Percentiles rank a stretch among this genome's conserved stretches.
phyloP scores from a whole-genome alignment of 2,797 vertebrate genomes.

The Anguilla anguilla region DNA sequence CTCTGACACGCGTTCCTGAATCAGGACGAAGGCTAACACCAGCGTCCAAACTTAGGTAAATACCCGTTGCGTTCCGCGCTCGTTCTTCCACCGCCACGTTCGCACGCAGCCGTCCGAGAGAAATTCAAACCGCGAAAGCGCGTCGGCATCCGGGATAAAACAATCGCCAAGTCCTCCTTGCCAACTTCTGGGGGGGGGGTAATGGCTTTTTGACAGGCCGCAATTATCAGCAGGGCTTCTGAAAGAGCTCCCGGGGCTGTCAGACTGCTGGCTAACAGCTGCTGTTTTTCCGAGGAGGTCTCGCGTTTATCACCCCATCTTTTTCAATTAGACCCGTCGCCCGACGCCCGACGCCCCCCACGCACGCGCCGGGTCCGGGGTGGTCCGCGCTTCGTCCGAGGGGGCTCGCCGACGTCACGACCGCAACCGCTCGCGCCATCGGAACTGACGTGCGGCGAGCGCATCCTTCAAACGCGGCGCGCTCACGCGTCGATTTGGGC shows the following conservation, averaged over 20 bases:
- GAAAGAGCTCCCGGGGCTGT: conserved; percentile 27
- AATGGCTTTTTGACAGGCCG: conserved; percentile 37
- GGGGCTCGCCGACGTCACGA: too few species aligned
- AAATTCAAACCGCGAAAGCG: background rate
- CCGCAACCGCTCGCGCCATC: conserved; percentile 16
- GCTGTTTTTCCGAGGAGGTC: conserved; percentile 24
- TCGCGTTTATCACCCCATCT: conserved; percentile 29
- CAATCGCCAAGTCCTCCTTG: background rate
- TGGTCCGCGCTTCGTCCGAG: background rate
- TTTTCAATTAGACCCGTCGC: conserved; percentile 35
- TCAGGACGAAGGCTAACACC: background rate
- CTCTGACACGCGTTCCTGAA: too few species aligned
- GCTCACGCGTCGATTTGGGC: background rate
- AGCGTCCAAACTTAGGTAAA: background rate
- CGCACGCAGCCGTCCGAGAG: background rate
- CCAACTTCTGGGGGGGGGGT: conserved; percentile 1
- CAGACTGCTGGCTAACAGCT: conserved; percentile 27
- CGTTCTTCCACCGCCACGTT: too few species aligned
- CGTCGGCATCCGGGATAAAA: background rate
- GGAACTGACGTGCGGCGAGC: conserved; percentile 5
- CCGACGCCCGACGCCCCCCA: background rate
- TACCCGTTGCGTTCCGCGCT: background rate
- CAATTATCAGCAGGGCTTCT: conserved; percentile 36
- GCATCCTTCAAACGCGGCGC: too few species aligned
- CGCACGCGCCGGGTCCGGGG: too few species aligned